Evolutionary conservation across 2,888 invertebrate species (phyloP), one percentile per base, ranked within the genome.

Genomic region (Oligia fasciuncula): DNA sequence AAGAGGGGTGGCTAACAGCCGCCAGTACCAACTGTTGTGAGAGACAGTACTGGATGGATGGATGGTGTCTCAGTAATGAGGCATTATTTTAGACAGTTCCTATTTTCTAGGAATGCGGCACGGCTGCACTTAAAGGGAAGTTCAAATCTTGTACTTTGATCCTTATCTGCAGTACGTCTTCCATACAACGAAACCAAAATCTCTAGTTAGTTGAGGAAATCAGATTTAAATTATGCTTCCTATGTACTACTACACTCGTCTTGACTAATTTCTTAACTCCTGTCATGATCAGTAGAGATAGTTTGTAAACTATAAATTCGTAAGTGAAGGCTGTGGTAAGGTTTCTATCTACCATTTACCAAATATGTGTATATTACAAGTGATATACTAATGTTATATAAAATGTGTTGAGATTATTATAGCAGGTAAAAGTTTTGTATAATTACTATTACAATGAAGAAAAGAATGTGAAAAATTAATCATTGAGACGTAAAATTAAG

Each of bases 21-120:
- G 67, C 5, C 72, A 78, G 57, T 90, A 90, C 75, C 85, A 88
- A 69, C 62, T 80, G 51, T 80, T 88, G 73, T 85, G 83, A 89
- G 35, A 49, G 4, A 62, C 9, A 19, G 76, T 23, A 67, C 29
- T 29, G 17, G 2, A 1, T 43, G 46, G 40, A 74, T 35, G 11
- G 43, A 46, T 46, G 35, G 23, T 74, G 76, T 23, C 17, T n/a
- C 46, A 23, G n/a, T n/a, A 17, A 60, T 17, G 35, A 17, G 9
- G 17, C 57, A n/a, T 40, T 54, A 9, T 40, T 57, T 57, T n/a
- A n/a, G 35, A 57, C 40, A 3, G 9, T n/a, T n/a, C 11, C n/a
- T 70, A 17, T 57, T 60, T 71, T 19, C n/a, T 71, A 57, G 17
- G 23, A 57, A 40, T 54, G 35, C 19, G 4, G 29, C 66, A 43